Conservation (phyloP, 1,140 invertebrate species). For the Bombus polaris region DNA sequence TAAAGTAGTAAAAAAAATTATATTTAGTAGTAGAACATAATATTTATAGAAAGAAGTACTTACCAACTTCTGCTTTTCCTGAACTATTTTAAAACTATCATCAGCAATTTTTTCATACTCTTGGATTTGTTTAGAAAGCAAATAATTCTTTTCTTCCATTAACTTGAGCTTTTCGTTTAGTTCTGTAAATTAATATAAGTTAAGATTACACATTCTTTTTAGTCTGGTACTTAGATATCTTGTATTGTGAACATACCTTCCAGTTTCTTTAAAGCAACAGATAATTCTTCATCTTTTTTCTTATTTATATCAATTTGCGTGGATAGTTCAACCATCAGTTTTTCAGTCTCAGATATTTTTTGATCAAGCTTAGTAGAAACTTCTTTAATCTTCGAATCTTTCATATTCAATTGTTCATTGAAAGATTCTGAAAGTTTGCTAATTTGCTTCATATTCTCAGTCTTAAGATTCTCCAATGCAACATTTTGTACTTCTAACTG, state of each 20-base stretch:
- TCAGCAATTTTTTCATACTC: slow-evolving; percentile 49
- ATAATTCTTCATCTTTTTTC: slow-evolving; percentile 70
- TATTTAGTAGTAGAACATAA: neutral
- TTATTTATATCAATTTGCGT: slow-evolving; percentile 61
- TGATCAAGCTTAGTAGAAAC: slow-evolving; percentile 76
- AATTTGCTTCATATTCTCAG: slow-evolving; percentile 83
- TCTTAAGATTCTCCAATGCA: slow-evolving; percentile 68
- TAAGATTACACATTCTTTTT: neutral
- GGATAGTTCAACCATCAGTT: slow-evolving; percentile 78
- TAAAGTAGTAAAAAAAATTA: slow-evolving; percentile 25
- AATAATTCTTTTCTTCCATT: slow-evolving; percentile 60
- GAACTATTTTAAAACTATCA: slow-evolving; percentile 55
- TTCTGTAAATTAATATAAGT: slow-evolving; percentile 58
- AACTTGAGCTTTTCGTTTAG: slow-evolving; percentile 59
- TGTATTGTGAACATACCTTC: slow-evolving; percentile 65
- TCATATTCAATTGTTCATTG: slow-evolving; percentile 82
- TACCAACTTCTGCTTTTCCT: slow-evolving; percentile 72
- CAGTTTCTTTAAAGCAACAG: slow-evolving; percentile 62
- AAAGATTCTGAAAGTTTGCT: slow-evolving; percentile 76
- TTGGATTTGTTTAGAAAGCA: slow-evolving; percentile 64
- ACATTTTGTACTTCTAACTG: slow-evolving; percentile 60
- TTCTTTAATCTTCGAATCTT: slow-evolving; percentile 77
- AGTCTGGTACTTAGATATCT: neutral
- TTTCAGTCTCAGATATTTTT: slow-evolving; percentile 82
- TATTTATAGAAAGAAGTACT: slow-evolving; percentile 16